Evolutionary conservation across 2,113 vertebrate genomes (phyloP).

Genomic region (Plotosus lineatus): DNA sequence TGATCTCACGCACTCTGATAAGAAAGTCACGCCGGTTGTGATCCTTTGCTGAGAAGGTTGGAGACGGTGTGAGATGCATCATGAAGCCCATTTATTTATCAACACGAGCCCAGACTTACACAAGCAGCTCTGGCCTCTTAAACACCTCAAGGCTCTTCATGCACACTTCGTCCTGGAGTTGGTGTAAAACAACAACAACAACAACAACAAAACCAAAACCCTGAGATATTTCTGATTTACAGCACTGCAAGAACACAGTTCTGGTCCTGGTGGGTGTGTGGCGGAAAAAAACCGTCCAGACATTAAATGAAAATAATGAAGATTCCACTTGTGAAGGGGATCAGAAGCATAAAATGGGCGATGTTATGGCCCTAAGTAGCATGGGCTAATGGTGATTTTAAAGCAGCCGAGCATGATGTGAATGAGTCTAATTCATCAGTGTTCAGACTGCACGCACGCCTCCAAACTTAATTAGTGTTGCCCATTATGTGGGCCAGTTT

Average conservation of each 20-base stretch:
- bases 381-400: conserved; percentile 97
- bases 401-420: conserved; percentile 94
- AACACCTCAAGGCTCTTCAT: conserved; percentile 64
- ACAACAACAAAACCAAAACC: conserved; percentile 57
- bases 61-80: conserved; percentile 66
- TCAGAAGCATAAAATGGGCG: conserved; percentile 98
- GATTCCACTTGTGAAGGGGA: conserved; percentile 84
- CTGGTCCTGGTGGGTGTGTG: conserved; percentile 63
- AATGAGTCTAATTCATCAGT: conserved; percentile 87
- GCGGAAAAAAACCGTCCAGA: conserved; percentile 61
- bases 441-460: conserved; percentile 77
- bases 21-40: conserved; percentile 67
- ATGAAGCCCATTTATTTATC: conserved; percentile 79
- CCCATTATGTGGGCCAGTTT: conserved; percentile 82
- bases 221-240: conserved; percentile 96
- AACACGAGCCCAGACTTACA: conserved; percentile 66
- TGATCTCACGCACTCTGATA: not conserved
- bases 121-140: conserved; percentile 63
- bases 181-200: conserved; percentile 82
- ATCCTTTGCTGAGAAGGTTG: not conserved
- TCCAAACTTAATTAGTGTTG: conserved; percentile 97
- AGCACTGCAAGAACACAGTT: conserved; percentile 89
- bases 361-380: conserved; percentile 98
- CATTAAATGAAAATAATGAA: conserved; percentile 93
- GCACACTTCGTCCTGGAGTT: conserved; percentile 69